phyloP scores from a whole-genome alignment of 2,797 vertebrate species.

The Anomalospiza imberbis region DNA sequence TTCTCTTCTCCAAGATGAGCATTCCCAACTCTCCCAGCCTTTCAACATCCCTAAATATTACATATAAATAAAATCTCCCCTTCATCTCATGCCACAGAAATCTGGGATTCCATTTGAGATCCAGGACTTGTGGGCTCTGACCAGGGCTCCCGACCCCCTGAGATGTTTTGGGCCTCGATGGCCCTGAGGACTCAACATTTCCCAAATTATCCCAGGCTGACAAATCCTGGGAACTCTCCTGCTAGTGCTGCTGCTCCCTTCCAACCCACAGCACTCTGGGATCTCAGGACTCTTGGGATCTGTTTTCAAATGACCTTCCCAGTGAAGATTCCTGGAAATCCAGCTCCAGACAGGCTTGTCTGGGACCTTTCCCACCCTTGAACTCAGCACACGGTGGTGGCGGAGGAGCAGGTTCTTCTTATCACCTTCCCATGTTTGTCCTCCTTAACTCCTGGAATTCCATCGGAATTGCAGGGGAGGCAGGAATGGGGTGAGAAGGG shows the following conservation, averaged over 20 bases:
- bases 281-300: not conserved
- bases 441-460: not conserved
- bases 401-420: not conserved
- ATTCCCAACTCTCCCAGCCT: not conserved
- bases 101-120: not conserved
- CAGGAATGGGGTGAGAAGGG: not conserved
- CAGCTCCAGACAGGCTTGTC: not conserved
- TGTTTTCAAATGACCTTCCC: not conserved
- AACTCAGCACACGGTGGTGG: not conserved
- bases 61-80: not conserved
- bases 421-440: not conserved
- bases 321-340: not conserved
- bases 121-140: not conserved
- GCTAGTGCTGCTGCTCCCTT: not conserved
- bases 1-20: not conserved
- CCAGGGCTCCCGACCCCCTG: not conserved
- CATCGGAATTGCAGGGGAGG: not conserved
- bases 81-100: not conserved
- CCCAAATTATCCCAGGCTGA: not conserved
- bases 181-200: rapidly evolving
- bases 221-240: not conserved
- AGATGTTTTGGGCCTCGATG: rapidly evolving
- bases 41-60: not conserved
- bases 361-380: not conserved
- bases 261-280: not conserved